Evolutionary conservation across 2,113 vertebrate species (phyloP).

Genomic region (Cryptotis parvus): DNA sequence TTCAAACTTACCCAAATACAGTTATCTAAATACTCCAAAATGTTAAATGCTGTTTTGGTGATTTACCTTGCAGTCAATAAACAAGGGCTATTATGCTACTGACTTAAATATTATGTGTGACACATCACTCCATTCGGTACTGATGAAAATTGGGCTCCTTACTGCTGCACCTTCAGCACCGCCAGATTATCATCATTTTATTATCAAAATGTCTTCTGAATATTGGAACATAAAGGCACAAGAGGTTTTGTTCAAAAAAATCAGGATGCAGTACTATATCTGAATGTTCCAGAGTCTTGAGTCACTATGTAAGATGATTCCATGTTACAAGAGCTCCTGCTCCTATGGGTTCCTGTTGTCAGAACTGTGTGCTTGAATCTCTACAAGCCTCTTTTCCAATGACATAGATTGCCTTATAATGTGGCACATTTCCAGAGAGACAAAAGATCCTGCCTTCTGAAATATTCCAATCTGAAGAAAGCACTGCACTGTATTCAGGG

Average conservation of each 20-base stretch:
- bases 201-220: slow-evolving; percentile 73
- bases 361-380: not conserved
- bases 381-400: not conserved
- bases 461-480: slow-evolving; percentile 68
- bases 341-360: slow-evolving; percentile 19
- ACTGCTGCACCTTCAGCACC: slow-evolving; percentile 67
- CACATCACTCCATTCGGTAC: slow-evolving; percentile 53
- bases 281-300: slow-evolving; percentile 43
- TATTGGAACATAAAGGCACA: slow-evolving; percentile 59
- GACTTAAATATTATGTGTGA: slow-evolving; percentile 79
- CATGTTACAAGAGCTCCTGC: not conserved
- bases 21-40: slow-evolving; percentile 53
- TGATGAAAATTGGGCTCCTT: slow-evolving; percentile 58
- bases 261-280: not conserved
- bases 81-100: slow-evolving; percentile 64
- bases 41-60: slow-evolving; percentile 56
- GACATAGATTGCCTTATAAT: slow-evolving; percentile 26
- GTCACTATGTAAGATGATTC: not conserved
- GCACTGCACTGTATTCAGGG: not conserved
- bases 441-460: slow-evolving; percentile 67
- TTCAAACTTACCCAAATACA: slow-evolving; percentile 55
- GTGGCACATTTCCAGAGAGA: slow-evolving; percentile 56
- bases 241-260: slow-evolving; percentile 71
- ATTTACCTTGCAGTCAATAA: slow-evolving; percentile 68
- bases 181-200: slow-evolving; percentile 82